These are phyloP conservation scores for Polypterus bichir DNA, from an alignment of 2,113 vertebrate species.

Conservation along the genomic window DNA sequence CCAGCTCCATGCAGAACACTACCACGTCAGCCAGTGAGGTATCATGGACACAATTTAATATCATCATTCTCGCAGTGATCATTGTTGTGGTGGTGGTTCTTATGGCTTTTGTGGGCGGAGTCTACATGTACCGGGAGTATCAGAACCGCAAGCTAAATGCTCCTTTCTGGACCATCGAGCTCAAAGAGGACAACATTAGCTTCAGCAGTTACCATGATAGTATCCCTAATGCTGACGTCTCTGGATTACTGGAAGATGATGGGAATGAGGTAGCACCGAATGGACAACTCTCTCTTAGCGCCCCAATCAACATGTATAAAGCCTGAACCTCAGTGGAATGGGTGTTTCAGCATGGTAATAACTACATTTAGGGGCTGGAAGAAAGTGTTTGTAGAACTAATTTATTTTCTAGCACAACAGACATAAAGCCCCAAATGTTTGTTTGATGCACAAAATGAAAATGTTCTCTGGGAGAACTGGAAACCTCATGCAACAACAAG, in stretches of 20 bases:
- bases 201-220: conserved; percentile 98
- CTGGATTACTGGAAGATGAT: conserved; percentile 82
- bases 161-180: conserved; percentile 98
- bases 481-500: not conserved
- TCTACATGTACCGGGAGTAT: conserved; percentile 92
- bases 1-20: conserved; percentile 63
- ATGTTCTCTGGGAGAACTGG: not conserved
- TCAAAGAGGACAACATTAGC: conserved; percentile 98
- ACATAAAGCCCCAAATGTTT: not conserved
- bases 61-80: conserved; percentile 89
- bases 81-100: conserved; percentile 83
- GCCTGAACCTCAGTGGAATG: conserved; percentile 37
- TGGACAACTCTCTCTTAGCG: conserved; percentile 77
- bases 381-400: not conserved
- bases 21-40: conserved; percentile 72
- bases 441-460: not conserved
- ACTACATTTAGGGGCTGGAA: not conserved
- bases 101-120: conserved; percentile 85
- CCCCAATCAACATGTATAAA: conserved; percentile 76
- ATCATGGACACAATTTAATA: conserved; percentile 95
- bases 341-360: too few species aligned
- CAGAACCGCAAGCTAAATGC: conserved; percentile 93
- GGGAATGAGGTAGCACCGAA: conserved; percentile 78
- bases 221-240: conserved; percentile 89
- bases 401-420: not conserved